Conservation (phyloP, 2,113 vertebrate species). For the Laticauda colubrina region DNA sequence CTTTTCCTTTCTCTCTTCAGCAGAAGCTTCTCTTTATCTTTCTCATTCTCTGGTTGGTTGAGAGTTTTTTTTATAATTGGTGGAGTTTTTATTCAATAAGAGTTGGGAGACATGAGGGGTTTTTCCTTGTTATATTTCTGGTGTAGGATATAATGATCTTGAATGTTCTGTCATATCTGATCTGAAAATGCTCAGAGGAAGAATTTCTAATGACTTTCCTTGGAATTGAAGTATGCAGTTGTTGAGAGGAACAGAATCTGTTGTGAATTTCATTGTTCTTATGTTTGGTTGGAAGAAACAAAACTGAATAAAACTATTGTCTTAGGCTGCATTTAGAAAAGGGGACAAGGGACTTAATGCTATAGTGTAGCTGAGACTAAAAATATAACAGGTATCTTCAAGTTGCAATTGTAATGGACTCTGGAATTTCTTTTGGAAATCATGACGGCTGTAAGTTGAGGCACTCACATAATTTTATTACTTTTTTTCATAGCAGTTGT, state of each 20-base stretch:
- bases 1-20: not conserved
- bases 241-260: not conserved
- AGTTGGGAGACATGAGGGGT: not conserved
- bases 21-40: not conserved
- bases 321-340: not conserved
- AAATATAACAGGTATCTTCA: not conserved
- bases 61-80: not conserved
- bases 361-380: not conserved
- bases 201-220: not conserved
- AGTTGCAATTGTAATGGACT: not conserved
- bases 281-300: not conserved
- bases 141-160: not conserved
- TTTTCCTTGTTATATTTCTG: not conserved
- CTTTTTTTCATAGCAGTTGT: not conserved
- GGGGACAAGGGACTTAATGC: not conserved
- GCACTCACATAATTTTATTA: not conserved
- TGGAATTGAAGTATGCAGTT: not conserved
- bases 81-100: not conserved
- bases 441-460: not conserved
- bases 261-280: not conserved
- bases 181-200: not conserved
- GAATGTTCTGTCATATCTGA: not conserved
- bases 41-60: not conserved
- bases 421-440: not conserved
- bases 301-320: not conserved